A percentile compares a stretch with the other conserved stretches of the same genome.
phyloP scores from a whole-genome alignment of 2,113 vertebrate genomes.

The Uropsilus gracilis region DNA sequence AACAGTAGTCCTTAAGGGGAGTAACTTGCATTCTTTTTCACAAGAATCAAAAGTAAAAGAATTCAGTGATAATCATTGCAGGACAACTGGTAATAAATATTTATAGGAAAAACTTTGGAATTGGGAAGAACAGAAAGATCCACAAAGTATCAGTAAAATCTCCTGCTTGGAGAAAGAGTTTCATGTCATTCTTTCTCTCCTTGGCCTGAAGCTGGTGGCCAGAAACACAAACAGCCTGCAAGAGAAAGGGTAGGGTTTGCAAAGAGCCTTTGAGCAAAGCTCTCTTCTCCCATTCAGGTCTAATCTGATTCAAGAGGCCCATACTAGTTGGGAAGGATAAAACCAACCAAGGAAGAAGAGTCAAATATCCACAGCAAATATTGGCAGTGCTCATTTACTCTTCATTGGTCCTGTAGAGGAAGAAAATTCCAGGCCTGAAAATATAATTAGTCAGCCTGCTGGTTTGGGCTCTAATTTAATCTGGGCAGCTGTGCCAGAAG shows the following conservation, averaged over 20 bases:
- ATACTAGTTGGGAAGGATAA: slow-evolving; percentile 56
- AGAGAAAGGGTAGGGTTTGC: not conserved
- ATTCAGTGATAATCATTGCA: not conserved
- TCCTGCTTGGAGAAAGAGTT: not conserved
- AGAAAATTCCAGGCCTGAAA: slow-evolving; percentile 71
- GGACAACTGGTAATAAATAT: not conserved
- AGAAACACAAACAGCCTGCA: not conserved
- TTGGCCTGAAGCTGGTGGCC: not conserved
- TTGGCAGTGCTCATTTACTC: slow-evolving; percentile 74
- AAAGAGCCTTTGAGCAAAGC: slow-evolving; percentile 56
- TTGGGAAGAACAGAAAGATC: not conserved
- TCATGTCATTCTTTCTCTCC: not conserved
- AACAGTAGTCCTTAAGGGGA: not conserved
- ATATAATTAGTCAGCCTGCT: slow-evolving; percentile 83
- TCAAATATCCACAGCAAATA: slow-evolving; percentile 79
- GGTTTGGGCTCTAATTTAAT: slow-evolving; percentile 85
- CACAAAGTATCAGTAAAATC: not conserved
- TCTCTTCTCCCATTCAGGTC: slow-evolving; percentile 48
- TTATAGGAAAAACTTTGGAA: not conserved
- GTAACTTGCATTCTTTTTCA: not conserved
- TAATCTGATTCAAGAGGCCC: slow-evolving; percentile 75
- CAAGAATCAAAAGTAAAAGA: not conserved
- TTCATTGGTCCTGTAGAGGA: slow-evolving; percentile 65
- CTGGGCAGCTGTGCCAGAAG: slow-evolving; percentile 84
- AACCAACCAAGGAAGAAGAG: slow-evolving; percentile 52